A percentile compares a stretch with the other conserved stretches of the same genome.
These are phyloP conservation scores for Urocitellus parryii DNA, from an alignment of 2,113 vertebrate species.

Conservation along the genomic window DNA sequence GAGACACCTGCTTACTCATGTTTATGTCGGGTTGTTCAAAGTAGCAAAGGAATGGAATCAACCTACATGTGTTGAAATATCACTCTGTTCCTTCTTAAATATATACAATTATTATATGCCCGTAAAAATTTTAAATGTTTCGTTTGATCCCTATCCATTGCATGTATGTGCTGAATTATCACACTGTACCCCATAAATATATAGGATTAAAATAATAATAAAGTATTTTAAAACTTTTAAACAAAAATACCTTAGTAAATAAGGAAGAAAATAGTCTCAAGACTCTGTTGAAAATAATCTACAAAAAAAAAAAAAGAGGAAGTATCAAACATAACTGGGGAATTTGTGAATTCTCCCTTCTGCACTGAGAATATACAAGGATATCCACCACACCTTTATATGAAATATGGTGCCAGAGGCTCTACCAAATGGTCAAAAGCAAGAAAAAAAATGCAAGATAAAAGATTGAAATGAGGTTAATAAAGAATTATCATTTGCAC, in stretches of 20 bases:
- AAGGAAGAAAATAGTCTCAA: background rate
- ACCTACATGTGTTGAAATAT: background rate
- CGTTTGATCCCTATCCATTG: background rate
- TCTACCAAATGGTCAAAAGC: background rate
- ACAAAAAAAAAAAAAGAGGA: background rate
- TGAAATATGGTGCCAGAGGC: background rate
- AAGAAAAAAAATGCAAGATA: background rate
- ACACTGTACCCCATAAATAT: background rate
- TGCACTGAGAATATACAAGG: background rate
- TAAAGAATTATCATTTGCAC: background rate
- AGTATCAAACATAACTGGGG: background rate
- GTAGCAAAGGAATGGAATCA: background rate
- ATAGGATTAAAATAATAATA: background rate
- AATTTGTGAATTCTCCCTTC: background rate
- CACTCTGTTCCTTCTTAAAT: background rate
- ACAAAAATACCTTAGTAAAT: background rate
- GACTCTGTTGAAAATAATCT: background rate
- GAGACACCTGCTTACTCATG: background rate
- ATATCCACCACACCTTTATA: background rate
- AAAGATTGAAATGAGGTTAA: background rate
- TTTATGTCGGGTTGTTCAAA: too few species aligned
- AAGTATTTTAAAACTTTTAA: background rate
- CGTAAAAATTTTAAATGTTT: background rate
- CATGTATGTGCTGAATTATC: background rate
- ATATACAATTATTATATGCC: background rate